Base-by-base conservation (phyloP, 37 sponge, comb jelly and placozoan genomes). In the Mnemiopsis leidyi region DNA sequence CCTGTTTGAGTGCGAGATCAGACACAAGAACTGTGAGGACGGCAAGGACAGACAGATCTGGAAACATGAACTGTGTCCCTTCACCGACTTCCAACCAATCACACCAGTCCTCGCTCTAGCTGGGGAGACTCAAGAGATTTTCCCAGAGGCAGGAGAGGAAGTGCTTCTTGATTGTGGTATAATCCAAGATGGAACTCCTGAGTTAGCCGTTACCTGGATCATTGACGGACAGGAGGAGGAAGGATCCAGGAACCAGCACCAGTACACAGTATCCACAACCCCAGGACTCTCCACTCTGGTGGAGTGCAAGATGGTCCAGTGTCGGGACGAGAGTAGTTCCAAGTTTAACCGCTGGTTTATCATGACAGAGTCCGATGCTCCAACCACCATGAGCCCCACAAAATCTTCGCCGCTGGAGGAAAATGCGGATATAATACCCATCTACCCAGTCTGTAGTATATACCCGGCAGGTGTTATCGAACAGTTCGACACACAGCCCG, bases 391-490 rank as follows among this genome's bases (percentile, higher is more conserved):
- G n/a, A n/a, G n/a, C n/a, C n/a, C n/a, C n/a, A n/a, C n/a, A n/a
- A n/a, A n/a, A n/a, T n/a, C n/a, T n/a, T n/a, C n/a, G n/a, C n/a
- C n/a, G n/a, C n/a, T n/a, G n/a, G n/a, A n/a, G n/a, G n/a, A n/a
- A n/a, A n/a, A n/a, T n/a, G n/a, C n/a, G n/a, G n/a, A n/a, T n/a
- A n/a, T n/a, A n/a, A n/a, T n/a, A n/a, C n/a, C n/a, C n/a, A n/a
- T n/a, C n/a, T n/a, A n/a, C 61, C 61, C 61, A 13, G 61, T 48
- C 5, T 48, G 61, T 48, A 29, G 30, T 28, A 26, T 25, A 16
- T 85, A 39, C 26, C 90, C 90, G 3, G 90, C 48, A n/a, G 90
- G 90, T 28, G 40, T 28, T 23, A 3, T 85, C 20, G 90, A 85
- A 20, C 16, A 35, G 38, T 85, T 85, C 90, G 7, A 85, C 90